Evolutionary conservation across 1,140 invertebrate species (phyloP), one percentile per base, ranked within the genome.

Genomic region (Choristoneura fumiferana): DNA sequence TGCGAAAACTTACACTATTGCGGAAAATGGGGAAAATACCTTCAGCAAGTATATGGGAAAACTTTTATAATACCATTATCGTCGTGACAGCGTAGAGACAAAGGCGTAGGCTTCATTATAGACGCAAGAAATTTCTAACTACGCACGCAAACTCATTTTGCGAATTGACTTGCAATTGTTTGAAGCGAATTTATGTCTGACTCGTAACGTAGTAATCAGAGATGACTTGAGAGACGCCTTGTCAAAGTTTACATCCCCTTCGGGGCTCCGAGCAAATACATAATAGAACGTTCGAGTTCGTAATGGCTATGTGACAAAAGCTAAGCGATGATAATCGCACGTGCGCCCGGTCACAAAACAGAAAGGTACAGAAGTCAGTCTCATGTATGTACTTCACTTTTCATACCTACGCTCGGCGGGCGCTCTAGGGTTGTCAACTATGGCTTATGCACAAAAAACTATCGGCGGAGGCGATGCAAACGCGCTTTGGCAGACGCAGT

Each of bases 21-120:
- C 18, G 43, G 43, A 1, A 22, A 33, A 49, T 49, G 18, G 43
- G 22, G 43, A 22, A 43, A 45, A 49, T 33, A 18, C 43, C 43
- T 49, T 12, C 17, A 12, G 22, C 43, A 8, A 49, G n/a, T 49
- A 49, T 29, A 49, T 17, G 43, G 22, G 17, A 8, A 49, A 49
- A 49, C 43, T 49, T 49, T 49, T 49, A 49, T 49, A 49, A 49
- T 49, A 49, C 18, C 43, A 49, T 49, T 49, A 49, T 49, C 43
- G n/a, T 12, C 43, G 22, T 29, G 22, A 29, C 22, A 29, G 12
- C 22, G 40, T 49, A 49, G 12, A 22, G 43, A 49, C 43, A 49
- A 49, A 33, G 43, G 43, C n/a, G 22, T 29, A 29, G 12, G 10
- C 43, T 17, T 49, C 43, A 17, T 49, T 49, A 49, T 49, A 45